Percentiles rank a stretch among this genome's conserved stretches.
Conservation (phyloP, 2,888 invertebrate species). For the Lordiphosa fenestrarum region DNA sequence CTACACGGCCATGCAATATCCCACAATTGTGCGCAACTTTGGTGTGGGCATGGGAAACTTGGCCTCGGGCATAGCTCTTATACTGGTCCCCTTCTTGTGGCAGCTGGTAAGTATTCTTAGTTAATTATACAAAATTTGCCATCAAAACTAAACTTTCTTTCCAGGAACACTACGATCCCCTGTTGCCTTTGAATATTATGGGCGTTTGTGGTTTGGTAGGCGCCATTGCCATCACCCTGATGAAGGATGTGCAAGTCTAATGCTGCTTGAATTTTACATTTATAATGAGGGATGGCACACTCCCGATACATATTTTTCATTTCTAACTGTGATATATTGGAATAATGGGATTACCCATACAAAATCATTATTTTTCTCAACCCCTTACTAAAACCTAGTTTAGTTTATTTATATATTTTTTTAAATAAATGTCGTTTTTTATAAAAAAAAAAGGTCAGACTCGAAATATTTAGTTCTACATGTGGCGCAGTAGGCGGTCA, state of each 20-base stretch:
- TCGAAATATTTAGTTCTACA: too few species aligned
- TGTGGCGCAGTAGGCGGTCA: too few species aligned
- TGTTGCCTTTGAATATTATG: slow-evolving; percentile 82
- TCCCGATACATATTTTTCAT: slow-evolving; percentile 11
- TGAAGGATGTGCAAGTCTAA: slow-evolving; percentile 78
- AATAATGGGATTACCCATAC: slow-evolving; percentile 24
- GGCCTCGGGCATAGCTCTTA: slow-evolving; percentile 88
- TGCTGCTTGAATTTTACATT: slow-evolving; percentile 4
- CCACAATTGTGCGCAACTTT: slow-evolving; percentile 86
- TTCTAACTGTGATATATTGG: slow-evolving; percentile 65
- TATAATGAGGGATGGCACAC: background rate
- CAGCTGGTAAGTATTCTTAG: slow-evolving; percentile 83
- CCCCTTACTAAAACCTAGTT: slow-evolving; percentile 19
- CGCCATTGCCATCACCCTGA: slow-evolving; percentile 81
- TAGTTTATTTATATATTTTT: slow-evolving; percentile 27
- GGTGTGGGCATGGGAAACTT: slow-evolving; percentile 89
- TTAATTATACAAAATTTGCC: background rate
- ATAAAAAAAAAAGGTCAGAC: background rate
- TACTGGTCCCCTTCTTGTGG: slow-evolving; percentile 90
- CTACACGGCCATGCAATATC: slow-evolving; percentile 87
- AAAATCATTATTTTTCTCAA: slow-evolving; percentile 37
- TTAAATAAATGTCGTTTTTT: slow-evolving; percentile 22
- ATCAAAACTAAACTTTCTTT: slow-evolving; percentile 11
- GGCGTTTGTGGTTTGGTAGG: slow-evolving; percentile 81
- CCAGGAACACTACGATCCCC: slow-evolving; percentile 80